Base-by-base conservation (phyloP, 2,797 vertebrate genomes). In the Alectoris magna region DNA sequence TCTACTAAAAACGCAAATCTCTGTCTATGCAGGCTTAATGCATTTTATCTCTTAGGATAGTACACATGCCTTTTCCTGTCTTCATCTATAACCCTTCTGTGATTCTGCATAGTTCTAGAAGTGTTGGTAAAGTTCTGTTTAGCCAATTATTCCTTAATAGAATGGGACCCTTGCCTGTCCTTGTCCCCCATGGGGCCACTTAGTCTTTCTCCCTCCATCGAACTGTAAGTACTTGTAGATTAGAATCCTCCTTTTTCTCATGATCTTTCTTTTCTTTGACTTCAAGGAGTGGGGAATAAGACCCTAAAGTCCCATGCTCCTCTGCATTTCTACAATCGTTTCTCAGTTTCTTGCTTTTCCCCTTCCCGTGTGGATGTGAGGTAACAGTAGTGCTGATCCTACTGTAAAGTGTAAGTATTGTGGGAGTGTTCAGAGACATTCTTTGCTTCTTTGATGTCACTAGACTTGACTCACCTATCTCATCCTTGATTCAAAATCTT, bases 141-240 rank as follows among this genome's bases (percentile, higher is more conserved):
- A 93, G 69, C 70, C 63, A 77, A 15, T 26, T 76, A 59, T n/a
- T 23, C 14, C 2, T 70, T 83, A 74, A 62, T 5, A 9, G 53
- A 58, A 51, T 24, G 48, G 39, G 38, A 62, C 49, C 38, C 46
- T 76, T 91, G 44, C 62, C 71, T 75, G 16, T 83, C 36, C 75
- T 71, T 87, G 21, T 89, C 55, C 56, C 71, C 36, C 68, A 59
- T 62, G 49, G 41, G 43, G 22, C 43, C 58, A 44, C 67, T 85
- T 53, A 72, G 71, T 84, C 68, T 91, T 90, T 94, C 88, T 92
- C 89, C 84, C 93, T 96, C 95, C 94, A 53, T 93, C 89, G 48
- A 94, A 96, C 95, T 96, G 95, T 95, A 97, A 96, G 95, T 96
- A 94, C 93, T 87, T 70, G 41, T 48, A 94, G 87, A 43, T 74